Base-by-base conservation (phyloP, 2,888 invertebrate genomes). In the Venustoraphidia nigricollis region DNA sequence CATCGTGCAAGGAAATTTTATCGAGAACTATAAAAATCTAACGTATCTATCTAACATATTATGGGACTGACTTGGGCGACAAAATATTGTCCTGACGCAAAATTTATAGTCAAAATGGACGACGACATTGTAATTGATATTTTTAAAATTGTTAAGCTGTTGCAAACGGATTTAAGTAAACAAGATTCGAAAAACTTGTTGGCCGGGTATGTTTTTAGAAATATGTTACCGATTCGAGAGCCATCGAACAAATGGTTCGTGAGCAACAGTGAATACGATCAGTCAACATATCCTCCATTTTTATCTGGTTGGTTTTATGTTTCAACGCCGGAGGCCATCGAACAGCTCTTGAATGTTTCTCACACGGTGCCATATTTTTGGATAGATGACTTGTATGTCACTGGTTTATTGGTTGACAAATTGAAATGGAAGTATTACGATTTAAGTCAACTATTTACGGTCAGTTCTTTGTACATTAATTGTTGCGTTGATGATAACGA, bases 331-430 rank as follows among this genome's bases (percentile, higher is more conserved):
- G 66, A 72, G 52, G 73, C 79, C 2, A 82, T 81, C 1, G 59
- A 61, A 13, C 67, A 67, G 14, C 60, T 93, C 45, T 68, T 77
- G 17, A 60, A 69, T 3, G 68, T 74, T 54, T 74, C 79, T 1
- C 60, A 67, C 35, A 61, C 66, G 36, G 67, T 76, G n/a, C 68
- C 73, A 13, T 85, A 81, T 57, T 92, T 94, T 66, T 94, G 93
- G 92, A 90, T 94, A 51, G 93, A 94, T 60, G 93, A 94, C 62
- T 81, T 87, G 41, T 84, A 81, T 62, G 67, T 93, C 0, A 93
- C 92, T 1, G 93, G 93, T 2, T 70, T 89, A 44, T 65, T 92
- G 35, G 72, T 81, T 8, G 67, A 77, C 46, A 66, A 71, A 34
- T 62, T 77, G 27, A 67, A 69, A 38, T 70, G 83, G n/a, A 65